Evolutionary conservation across 1,140 invertebrate species (phyloP).

Genomic region (Bombus sylvicola): DNA sequence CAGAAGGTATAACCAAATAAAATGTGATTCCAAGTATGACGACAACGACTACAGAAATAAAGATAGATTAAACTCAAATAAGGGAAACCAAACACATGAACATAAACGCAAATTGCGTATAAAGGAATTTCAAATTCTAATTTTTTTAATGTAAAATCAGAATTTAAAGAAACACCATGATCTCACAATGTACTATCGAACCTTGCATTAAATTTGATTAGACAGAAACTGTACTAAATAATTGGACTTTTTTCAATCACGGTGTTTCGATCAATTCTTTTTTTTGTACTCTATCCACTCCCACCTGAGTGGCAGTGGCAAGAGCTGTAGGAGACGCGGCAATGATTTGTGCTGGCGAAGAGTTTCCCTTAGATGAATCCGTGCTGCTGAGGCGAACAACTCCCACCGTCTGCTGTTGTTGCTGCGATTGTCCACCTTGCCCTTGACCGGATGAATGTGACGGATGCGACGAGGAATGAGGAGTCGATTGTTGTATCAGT

Average conservation of each 20-base stretch:
- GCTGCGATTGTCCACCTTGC: constrained; percentile 75
- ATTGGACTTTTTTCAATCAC: constrained; percentile 12
- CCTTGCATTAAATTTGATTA: background rate
- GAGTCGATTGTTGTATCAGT: constrained; percentile 77
- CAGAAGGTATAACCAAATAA: constrained; percentile 2
- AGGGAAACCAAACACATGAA: constrained; percentile 81
- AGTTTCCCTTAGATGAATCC: constrained; percentile 83
- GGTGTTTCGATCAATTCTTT: constrained; percentile 44
- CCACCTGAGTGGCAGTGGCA: constrained; percentile 88
- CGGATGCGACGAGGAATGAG: constrained; percentile 77
- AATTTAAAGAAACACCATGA: constrained; percentile 52
- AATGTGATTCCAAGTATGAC: background rate
- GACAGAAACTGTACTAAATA: background rate
- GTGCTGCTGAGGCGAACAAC: constrained; percentile 86
- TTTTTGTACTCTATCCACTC: constrained; percentile 79
- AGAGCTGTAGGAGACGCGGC: constrained; percentile 84
- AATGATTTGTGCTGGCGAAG: constrained; percentile 84
- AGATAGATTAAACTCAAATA: constrained; percentile 77
- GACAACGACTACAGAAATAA: constrained; percentile 44
- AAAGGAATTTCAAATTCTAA: constrained; percentile 56
- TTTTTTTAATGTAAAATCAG: constrained; percentile 20
- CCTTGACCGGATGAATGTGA: constrained; percentile 71
- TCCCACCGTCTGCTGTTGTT: constrained; percentile 84
- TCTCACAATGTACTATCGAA: background rate
- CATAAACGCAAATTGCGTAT: constrained; percentile 54